Evolutionary conservation across 1,140 invertebrate genomes (phyloP).

Genomic region (Hypsibius dujardini): DNA sequence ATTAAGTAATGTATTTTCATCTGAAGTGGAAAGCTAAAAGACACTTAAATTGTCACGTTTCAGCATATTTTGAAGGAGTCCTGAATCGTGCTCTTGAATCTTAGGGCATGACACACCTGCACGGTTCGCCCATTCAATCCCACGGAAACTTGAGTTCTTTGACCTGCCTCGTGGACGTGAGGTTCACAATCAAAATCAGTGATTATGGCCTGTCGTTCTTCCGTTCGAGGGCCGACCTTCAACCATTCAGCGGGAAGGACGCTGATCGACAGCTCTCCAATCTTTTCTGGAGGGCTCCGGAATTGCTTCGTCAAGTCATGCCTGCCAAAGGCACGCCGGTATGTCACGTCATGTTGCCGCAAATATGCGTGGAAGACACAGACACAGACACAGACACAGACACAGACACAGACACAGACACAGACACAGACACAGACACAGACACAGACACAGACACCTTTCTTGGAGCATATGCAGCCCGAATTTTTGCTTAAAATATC

Average conservation of each 20-base stretch:
- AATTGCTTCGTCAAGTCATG: constrained; percentile 43
- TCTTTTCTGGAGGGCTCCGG: constrained; percentile 55
- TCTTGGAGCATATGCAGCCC: neutral
- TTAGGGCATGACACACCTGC: constrained; percentile 86
- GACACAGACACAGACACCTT: too few relatives aligned
- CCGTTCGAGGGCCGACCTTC: neutral
- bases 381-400: too few relatives aligned
- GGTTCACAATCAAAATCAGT: constrained; percentile 77
- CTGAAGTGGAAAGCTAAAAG: too few relatives aligned
- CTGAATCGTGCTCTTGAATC: constrained; percentile 23
- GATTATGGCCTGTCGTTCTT: constrained; percentile 71
- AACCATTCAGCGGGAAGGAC: neutral
- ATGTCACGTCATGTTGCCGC: too few relatives aligned
- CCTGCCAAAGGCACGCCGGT: constrained; percentile 7
- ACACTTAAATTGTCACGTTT: too few relatives aligned
- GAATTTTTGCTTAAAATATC: neutral
- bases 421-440: too few relatives aligned
- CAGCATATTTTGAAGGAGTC: too few relatives aligned
- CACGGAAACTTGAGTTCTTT: constrained; percentile 73
- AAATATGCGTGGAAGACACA: too few relatives aligned
- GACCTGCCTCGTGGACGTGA: constrained; percentile 80
- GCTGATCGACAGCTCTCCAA: neutral
- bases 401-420: too few relatives aligned
- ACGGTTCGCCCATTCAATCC: constrained; percentile 63
- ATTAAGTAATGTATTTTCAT: too few relatives aligned